Base-by-base conservation (phyloP, 2,888 invertebrate genomes). In the Philonicus albiceps region DNA sequence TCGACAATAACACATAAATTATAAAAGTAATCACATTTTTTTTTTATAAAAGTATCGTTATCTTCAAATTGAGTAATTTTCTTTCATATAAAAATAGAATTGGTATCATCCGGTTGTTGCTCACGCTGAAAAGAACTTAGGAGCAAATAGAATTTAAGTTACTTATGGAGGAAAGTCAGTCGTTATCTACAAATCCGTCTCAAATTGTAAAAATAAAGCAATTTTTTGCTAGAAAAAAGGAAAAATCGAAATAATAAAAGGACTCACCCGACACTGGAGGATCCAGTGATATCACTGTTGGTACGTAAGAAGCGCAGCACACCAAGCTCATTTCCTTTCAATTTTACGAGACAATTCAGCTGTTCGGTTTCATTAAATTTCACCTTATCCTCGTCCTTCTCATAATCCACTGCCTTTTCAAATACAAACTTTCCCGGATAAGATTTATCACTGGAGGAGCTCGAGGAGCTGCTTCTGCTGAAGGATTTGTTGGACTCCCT, bases 371-470 rank as follows among this genome's bases (percentile, higher is more conserved):
- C 73, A 72, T 73, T 43, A 84, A 81, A n/a, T 81, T n/a, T 27
- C 40, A 43, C 13, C 84, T 27, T 84, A 19, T 34, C 22, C 34
- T 73, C 81, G 19, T 83, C 84, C 40, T 30, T 84, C 19, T 73
- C 84, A 27, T 43, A 34, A 81, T 81, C 64, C 34, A 37, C 19
- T 19, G 31, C 34, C 11, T 64, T 81, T 34, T 81, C 81, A 34
- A 81, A 55, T 8, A 34, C n/a, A 64, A 81, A 84, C 30, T 72
- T 83, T 34, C 37, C 72, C 27, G 72, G 34, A 31, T n/a, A 37
- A 16, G 84, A 84, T 73, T 84, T 84, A 73, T 84, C 84, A 73
- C 84, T 84, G 31, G 73, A 30, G 1, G 40, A 22, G 13, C 84
- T 84, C 16, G 73, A 84, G 7, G 84, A 72, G 73, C 84, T 84